Evolutionary conservation across 2,888 invertebrate genomes (phyloP), one percentile per base, ranked within the genome.

Genomic region (Anticlea derivata): DNA sequence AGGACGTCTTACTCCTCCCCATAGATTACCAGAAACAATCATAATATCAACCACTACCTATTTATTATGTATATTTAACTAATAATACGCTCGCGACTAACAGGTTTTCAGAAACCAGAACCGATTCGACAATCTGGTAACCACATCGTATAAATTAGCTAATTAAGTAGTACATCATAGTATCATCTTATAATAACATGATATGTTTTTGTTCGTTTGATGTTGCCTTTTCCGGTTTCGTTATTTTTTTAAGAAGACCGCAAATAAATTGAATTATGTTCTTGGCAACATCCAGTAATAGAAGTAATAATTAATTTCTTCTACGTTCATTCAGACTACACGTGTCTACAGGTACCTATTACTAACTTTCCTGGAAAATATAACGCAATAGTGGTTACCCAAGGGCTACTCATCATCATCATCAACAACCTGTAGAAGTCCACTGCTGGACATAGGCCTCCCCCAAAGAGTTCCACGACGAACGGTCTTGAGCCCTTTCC

Each of bases 231-330:
- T 34, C 27, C 34, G 31, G 39, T 23, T 41, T 43, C 31, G 4
- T 31, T 41, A 30, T 22, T 44, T 20, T 44, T 7, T 23, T 20
- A 24, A 13, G 26, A 33, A 26, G 8, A 27, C 29, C 27, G 22
- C 8, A 38, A 37, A 37, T 24, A 38, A 20, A 44, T 50, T 50
- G n/a, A 39, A 50, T 50, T 39, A 45, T 27, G 22, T 37, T 17
- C 30, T 13, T 11, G 7, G 24, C 26, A 31, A 26, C 33, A 27
- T 39, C 17, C 34, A 22, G 38, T 34, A 23, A 39, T 37, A 20
- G 38, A 26, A 37, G 41, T 33, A 44, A 41, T 33, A 55, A 53
- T 51, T 53, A 39, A 50, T 43, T 46, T 37, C 38, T 50, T 27
- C 29, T 26, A 27, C 20, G 35, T 29, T n/a, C n/a, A n/a, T n/a